Evolutionary conservation across 2,797 vertebrate genomes (phyloP).

Genomic region (Paratrypauchen microcephalus): DNA sequence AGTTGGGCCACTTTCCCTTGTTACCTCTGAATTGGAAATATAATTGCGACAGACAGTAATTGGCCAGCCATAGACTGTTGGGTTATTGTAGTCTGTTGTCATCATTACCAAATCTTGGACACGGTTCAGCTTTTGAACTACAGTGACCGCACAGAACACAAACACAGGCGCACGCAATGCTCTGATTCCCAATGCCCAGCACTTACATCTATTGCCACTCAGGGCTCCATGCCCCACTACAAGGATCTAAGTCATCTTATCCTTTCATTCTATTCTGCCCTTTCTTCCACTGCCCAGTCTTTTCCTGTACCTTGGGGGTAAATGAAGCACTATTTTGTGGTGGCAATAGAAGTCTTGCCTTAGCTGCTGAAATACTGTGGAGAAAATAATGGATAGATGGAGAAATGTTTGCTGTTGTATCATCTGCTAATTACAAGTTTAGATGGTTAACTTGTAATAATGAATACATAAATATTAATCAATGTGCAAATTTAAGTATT

Average conservation of each 20-base stretch:
- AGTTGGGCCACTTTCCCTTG: slow-evolving; percentile 76
- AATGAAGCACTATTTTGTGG: slow-evolving; percentile 37
- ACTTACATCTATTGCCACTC: slow-evolving; percentile 54
- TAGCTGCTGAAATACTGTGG: slow-evolving; percentile 13
- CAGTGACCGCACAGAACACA: slow-evolving; percentile 74
- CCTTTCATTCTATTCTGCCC: slow-evolving; percentile 30
- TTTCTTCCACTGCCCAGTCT: slow-evolving; percentile 41
- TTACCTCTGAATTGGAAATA: slow-evolving; percentile 81
- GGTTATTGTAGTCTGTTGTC: slow-evolving; percentile 80
- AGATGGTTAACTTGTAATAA: no score
- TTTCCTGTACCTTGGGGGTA: slow-evolving; percentile 50
- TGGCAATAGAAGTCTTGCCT: slow-evolving; percentile 2
- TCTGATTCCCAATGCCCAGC: slow-evolving; percentile 68
- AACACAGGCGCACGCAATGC: slow-evolving; percentile 78
- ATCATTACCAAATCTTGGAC: slow-evolving; percentile 77
- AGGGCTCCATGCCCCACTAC: slow-evolving; percentile 48
- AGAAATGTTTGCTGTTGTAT: neutral
- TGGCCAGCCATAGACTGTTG: slow-evolving; percentile 76
- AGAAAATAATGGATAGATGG: neutral
- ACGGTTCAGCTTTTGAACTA: slow-evolving; percentile 78
- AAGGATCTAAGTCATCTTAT: slow-evolving; percentile 69
- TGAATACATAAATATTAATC: no score
- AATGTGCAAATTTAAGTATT: slow-evolving; percentile 32
- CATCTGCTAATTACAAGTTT: no score
- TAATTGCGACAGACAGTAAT: slow-evolving; percentile 80